Evolutionary conservation across 1,140 invertebrate genomes (phyloP).

Genomic region (Cephus cinctus): DNA sequence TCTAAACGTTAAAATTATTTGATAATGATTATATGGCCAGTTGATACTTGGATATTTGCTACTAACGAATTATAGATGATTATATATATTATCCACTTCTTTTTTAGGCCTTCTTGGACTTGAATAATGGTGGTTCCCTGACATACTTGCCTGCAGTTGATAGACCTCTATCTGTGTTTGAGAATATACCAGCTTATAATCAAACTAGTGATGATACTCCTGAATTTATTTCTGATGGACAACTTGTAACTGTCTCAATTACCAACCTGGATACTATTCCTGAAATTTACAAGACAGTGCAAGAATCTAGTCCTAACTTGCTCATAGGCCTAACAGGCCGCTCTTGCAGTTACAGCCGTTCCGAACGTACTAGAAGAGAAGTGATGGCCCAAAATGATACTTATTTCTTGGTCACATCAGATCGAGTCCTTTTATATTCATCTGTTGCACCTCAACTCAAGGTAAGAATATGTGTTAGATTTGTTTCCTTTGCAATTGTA

Average conservation of each 20-base stretch:
- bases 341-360: conserved; percentile 33
- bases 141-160: conserved; percentile 39
- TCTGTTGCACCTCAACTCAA: conserved; percentile 24
- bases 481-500: conserved; percentile 1
- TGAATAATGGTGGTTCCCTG: conserved; percentile 22
- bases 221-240: conserved; percentile 30
- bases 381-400: conserved; percentile 10
- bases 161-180: conserved; percentile 29
- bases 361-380: conserved; percentile 36
- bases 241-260: conserved; percentile 24
- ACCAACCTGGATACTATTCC: conserved; percentile 34
- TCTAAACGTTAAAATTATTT: not conserved
- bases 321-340: conserved; percentile 42
- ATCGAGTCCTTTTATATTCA: conserved; percentile 35
- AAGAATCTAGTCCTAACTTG: conserved; percentile 31
- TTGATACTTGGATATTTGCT: too few relatives aligned
- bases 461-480: conserved; percentile 20
- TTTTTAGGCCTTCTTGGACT: conserved; percentile 26
- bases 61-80: conserved; percentile 2
- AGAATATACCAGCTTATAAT: conserved; percentile 35
- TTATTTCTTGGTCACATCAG: conserved; percentile 12
- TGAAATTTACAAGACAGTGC: conserved; percentile 34
- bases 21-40: too few relatives aligned
- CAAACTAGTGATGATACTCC: conserved; percentile 26
- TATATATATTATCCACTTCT: conserved; percentile 7